A percentile compares a stretch with the other conserved stretches of the same genome.
phyloP scores from a whole-genome alignment of 2,113 vertebrate genomes.

The Crocuta crocuta region DNA sequence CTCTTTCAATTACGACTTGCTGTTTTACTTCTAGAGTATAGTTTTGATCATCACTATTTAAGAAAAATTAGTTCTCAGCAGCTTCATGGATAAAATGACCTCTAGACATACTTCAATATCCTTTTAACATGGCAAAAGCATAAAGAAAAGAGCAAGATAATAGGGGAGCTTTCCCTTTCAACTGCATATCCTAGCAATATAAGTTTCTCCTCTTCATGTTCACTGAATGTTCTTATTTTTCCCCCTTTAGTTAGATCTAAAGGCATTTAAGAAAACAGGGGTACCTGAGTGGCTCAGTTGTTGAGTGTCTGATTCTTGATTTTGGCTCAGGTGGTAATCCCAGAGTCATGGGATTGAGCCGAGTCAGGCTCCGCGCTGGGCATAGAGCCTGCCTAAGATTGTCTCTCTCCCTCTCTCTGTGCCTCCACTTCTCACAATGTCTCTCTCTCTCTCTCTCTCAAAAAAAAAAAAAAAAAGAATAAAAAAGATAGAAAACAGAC shows the following conservation, averaged over 20 bases:
- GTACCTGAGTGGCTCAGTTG: too few relatives aligned
- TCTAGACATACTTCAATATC: background rate
- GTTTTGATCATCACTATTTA: background rate
- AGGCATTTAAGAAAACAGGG: conserved; percentile 50
- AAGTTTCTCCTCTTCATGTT: background rate
- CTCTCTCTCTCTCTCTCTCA: too few relatives aligned
- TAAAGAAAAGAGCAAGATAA: background rate
- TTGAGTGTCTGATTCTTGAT: too few relatives aligned
- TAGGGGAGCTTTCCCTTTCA: background rate
- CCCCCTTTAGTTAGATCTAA: conserved; percentile 16
- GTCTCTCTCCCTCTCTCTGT: too few relatives aligned
- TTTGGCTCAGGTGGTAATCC: too few relatives aligned
- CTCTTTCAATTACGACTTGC: background rate
- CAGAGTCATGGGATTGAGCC: too few relatives aligned
- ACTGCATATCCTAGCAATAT: too few relatives aligned
- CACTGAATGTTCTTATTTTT: background rate
- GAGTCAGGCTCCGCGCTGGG: too few relatives aligned
- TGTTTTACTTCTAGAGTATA: background rate
- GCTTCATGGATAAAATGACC: background rate
- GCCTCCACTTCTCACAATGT: too few relatives aligned
- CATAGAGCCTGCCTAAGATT: too few relatives aligned
- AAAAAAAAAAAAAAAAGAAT: too few relatives aligned
- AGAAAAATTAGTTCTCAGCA: background rate
- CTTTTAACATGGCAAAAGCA: background rate
- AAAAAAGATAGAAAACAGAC: background rate